These are phyloP conservation scores for Recurvirostra avosetta DNA, from an alignment of 2,113 vertebrate species.

Conservation along the genomic window DNA sequence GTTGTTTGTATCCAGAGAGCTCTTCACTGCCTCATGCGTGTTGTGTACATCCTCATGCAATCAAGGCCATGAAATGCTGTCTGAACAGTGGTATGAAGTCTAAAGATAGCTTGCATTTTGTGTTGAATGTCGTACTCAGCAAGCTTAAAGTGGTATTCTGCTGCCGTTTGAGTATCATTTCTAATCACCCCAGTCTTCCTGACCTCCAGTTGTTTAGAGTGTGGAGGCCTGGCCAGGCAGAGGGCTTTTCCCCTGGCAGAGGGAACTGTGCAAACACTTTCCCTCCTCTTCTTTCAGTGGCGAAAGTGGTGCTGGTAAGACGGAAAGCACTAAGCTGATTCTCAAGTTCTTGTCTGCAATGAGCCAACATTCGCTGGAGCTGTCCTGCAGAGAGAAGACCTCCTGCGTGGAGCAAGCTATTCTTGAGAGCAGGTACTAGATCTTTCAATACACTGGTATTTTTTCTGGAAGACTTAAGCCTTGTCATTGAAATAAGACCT, in stretches of 20 bases:
- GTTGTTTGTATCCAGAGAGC: background rate
- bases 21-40: background rate
- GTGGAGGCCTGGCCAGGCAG: background rate
- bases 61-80: background rate
- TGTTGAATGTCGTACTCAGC: background rate
- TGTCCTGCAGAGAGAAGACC: conserved; percentile 76
- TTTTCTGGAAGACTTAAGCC: background rate
- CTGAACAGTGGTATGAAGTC: background rate
- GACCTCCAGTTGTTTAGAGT: background rate
- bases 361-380: conserved; percentile 89
- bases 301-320: conserved; percentile 96
- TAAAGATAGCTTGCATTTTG: background rate
- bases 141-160: background rate
- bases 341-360: conserved; percentile 92
- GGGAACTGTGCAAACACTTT: background rate
- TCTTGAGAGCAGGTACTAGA: conserved; percentile 92
- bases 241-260: background rate
- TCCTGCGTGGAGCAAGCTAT: conserved; percentile 91
- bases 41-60: rapidly evolving
- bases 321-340: conserved; percentile 96
- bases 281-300: conserved; percentile 78
- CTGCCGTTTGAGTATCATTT: background rate
- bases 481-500: background rate
- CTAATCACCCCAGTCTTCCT: background rate
- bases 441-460: background rate